Evolutionary conservation across 1,140 invertebrate species (phyloP).

Genomic region (Aleiodes sp.): DNA sequence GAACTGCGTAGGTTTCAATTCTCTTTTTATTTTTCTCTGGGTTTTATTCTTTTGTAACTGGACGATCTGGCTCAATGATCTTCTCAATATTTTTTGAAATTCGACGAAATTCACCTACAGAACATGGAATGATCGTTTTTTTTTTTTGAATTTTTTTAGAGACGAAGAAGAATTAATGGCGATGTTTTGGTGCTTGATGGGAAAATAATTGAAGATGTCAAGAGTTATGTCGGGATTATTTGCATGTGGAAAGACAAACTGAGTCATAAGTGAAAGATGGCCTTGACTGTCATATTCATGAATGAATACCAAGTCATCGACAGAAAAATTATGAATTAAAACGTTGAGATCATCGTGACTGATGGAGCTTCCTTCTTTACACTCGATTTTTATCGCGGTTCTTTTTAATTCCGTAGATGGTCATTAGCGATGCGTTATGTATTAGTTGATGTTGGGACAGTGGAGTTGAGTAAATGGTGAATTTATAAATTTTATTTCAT

Average conservation of each 20-base stretch:
- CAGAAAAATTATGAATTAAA: conserved; percentile 8
- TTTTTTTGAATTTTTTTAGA: too few relatives aligned
- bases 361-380: background rate
- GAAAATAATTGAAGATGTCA: background rate
- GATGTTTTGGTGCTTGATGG: background rate
- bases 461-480: too few relatives aligned
- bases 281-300: background rate
- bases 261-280: background rate
- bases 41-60: background rate
- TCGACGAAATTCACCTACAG: background rate
- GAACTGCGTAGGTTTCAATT: background rate
- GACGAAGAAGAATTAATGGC: background rate
- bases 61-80: background rate
- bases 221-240: background rate
- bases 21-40: background rate
- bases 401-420: too few relatives aligned
- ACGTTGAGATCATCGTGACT: conserved; percentile 5
- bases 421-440: too few relatives aligned
- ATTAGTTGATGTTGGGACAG: too few relatives aligned
- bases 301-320: background rate
- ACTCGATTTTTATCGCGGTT: background rate
- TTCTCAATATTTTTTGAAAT: background rate
- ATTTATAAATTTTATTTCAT: too few relatives aligned
- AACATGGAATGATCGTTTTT: too few relatives aligned
- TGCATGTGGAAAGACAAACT: background rate